Base-by-base conservation (phyloP, 1,140 invertebrate genomes). In the Whitmania pigra region DNA sequence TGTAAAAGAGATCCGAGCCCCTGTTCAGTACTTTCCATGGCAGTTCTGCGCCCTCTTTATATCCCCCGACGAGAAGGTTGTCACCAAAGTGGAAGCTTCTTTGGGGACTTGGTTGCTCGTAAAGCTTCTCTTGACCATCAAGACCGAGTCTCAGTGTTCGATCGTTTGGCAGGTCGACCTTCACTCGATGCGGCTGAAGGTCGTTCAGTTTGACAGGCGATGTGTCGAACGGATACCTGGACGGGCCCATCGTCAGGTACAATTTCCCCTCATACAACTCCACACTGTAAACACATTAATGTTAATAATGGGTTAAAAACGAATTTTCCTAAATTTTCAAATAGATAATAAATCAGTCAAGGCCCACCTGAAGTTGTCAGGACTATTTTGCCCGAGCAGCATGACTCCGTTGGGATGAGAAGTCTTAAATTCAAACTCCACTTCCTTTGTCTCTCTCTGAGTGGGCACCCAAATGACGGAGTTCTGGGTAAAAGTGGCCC, bases 321-420 rank as follows among this genome's bases (percentile, higher is more conserved):
- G 40, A 43, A 43, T 43, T 43, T 6, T 43, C 13, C 13, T 13
- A 43, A 43, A 4, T 74, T n/a, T n/a, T n/a, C n/a, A n/a, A n/a
- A n/a, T n/a, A n/a, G n/a, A n/a, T n/a, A n/a, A n/a, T n/a, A 76
- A 9, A 78, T 43, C 71, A 75, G 78, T 0, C 55, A 31, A 5
- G 70, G 40, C 13, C 53, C n/a, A 20, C 55, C 68, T 36, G 57
- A 94, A 96, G 80, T 97, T 91, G 78, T 94, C 91, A 11, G 88
- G 86, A 77, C 93, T 90, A 79, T 93, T 94, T 0, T 92, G 92
- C 78, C 94, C 95, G 83, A 94, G 95, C 0, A 95, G 80, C 0
- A 97, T 78, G 0, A 97, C 79, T 0, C 91, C 93, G 71, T 92
- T 88, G 0, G 87, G 84, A 17, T 87, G 81, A 72, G 91, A 75